Evolutionary conservation across 2,797 vertebrate species (phyloP).

Genomic region (Poecilia gillii): DNA sequence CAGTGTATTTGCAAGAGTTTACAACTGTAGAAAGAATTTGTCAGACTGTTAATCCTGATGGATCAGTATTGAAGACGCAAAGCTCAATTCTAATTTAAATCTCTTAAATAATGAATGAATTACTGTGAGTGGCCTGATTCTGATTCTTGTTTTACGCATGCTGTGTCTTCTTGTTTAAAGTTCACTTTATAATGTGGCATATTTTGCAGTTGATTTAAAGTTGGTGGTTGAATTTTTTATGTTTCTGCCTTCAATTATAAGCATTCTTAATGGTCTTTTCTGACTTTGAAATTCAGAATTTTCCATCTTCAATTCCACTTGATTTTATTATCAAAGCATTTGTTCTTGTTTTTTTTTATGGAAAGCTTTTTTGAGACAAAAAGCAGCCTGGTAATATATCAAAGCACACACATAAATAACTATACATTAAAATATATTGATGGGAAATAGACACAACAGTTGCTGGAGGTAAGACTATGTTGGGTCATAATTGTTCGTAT

Average conservation of each 20-base stretch:
- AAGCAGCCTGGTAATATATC: slow-evolving; percentile 53
- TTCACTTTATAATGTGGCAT: background rate
- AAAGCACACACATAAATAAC: slow-evolving; percentile 43
- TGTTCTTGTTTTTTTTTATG: slow-evolving; percentile 21
- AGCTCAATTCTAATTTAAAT: slow-evolving; percentile 70
- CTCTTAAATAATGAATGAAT: slow-evolving; percentile 70
- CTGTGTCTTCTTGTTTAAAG: slow-evolving; percentile 21
- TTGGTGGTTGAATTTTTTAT: background rate
- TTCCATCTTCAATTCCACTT: slow-evolving; percentile 34
- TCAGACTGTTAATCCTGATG: slow-evolving; percentile 28
- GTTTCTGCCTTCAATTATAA: slow-evolving; percentile 18
- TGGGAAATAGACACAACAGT: slow-evolving; percentile 8
- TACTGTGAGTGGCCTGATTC: slow-evolving; percentile 45
- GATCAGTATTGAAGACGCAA: slow-evolving; percentile 64
- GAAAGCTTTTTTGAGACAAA: slow-evolving; percentile 50
- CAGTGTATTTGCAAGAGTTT: slow-evolving; percentile 30
- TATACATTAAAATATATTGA: slow-evolving; percentile 35
- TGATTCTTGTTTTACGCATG: slow-evolving; percentile 22
- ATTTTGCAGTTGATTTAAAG: background rate
- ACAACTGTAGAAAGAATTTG: slow-evolving; percentile 17
- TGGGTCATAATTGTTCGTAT: background rate
- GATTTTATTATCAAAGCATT: slow-evolving; percentile 65
- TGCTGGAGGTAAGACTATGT: background rate
- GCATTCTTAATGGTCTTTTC: background rate
- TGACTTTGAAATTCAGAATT: slow-evolving; percentile 53